phyloP scores from a whole-genome alignment of 2,888 invertebrate genomes.

The Diabrotica balteata region DNA sequence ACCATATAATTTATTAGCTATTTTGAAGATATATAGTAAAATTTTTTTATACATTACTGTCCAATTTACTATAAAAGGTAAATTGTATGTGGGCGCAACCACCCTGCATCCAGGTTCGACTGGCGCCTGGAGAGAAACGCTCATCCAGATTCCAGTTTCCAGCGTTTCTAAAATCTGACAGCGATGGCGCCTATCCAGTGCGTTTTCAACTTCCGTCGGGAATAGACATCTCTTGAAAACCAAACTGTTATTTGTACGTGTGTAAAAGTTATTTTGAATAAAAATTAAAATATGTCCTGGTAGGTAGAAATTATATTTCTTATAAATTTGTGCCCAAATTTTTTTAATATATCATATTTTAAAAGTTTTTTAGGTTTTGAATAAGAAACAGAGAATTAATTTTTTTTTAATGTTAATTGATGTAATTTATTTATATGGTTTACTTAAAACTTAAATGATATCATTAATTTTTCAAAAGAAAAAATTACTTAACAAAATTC shows the following conservation, averaged over 20 bases:
- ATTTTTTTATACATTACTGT: background rate
- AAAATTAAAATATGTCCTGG: background rate
- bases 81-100: background rate
- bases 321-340: background rate
- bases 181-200: slow-evolving; percentile 30
- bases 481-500: no score
- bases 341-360: background rate
- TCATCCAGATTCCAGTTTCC: slow-evolving; percentile 22
- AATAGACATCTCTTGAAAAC: background rate
- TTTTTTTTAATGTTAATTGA: no score
- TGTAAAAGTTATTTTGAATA: background rate
- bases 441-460: no score
- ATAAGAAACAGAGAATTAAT: no score
- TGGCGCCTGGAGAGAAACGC: slow-evolving; percentile 24
- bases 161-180: slow-evolving; percentile 18
- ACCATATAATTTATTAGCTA: no score
- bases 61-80: background rate
- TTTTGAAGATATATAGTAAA: no score
- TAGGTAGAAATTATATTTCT: background rate
- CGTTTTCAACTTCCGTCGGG: slow-evolving; percentile 11
- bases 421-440: no score
- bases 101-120: slow-evolving; percentile 16
- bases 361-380: no score
- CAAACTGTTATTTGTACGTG: background rate
- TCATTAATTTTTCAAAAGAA: no score